Base-by-base conservation (phyloP, 2,797 vertebrate species). In the Rhincodon typus region DNA sequence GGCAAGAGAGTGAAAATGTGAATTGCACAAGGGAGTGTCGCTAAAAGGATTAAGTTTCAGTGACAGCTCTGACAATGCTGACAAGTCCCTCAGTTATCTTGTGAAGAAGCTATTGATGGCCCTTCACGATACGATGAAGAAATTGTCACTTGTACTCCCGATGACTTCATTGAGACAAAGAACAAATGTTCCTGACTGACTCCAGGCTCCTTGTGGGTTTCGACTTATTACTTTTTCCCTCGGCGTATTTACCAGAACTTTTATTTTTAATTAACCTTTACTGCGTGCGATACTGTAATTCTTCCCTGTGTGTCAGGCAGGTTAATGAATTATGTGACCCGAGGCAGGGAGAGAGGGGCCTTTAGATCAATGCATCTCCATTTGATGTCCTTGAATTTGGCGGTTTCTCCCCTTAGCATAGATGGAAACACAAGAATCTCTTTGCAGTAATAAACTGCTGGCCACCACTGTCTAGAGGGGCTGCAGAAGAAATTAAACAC, bases 241-340 rank as follows among this genome's bases (percentile, higher is more conserved):
- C 0, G 94, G 95, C 34, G 7, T 96, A 2, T 96, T 96, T 97
- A 94, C 15, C 96, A 96, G 97, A 96, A 96, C 96, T 96, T 96
- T 96, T 88, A 93, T 96, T 97, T 97, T 97, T 97, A 97, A 97
- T 97, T 97, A 97, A 97, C 97, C 97, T 96, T 95, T 42, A 96
- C 57, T 96, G 96, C 8, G 95, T 5, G 84, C 95, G 91, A 96
- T 27, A 46, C 30, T 77, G 94, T 95, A 77, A 95, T 95, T 77
- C 94, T 57, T 95, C 21, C 96, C 25, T 94, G 96, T 95, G 96
- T 96, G 96, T 96, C 74, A 4, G 87, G 10, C 84, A 96, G 97
- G 97, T 97, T 97, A 97, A 97, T 97, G 96, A 53, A 86, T 95
- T 95, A 95, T 7, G 53, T 97, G 97, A 97, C 97, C 97, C 96